Conservation (phyloP, 2,113 vertebrate genomes). For the Larimichthys crocea region DNA sequence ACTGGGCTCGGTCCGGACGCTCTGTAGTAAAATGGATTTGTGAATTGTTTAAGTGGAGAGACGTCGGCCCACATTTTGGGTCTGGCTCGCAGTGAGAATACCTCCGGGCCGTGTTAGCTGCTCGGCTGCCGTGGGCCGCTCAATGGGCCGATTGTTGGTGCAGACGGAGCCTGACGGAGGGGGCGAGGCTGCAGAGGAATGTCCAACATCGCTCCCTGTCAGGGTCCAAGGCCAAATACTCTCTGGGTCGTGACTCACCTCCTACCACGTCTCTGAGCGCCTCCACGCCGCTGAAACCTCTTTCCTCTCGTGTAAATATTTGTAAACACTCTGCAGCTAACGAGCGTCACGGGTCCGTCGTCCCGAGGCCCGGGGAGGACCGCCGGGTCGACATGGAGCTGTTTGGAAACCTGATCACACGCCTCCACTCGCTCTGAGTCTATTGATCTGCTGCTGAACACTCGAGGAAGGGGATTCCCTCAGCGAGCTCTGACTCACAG, state of each 20-base stretch:
- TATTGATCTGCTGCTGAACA: slow-evolving; percentile 39
- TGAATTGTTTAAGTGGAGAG: slow-evolving; percentile 68
- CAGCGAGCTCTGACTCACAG: slow-evolving; percentile 45
- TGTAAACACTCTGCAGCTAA: slow-evolving; percentile 38
- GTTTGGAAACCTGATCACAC: slow-evolving; percentile 59
- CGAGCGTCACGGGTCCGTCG: background rate
- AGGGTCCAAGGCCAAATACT: slow-evolving; percentile 72
- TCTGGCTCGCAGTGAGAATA: slow-evolving; percentile 62
- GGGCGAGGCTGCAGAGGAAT: slow-evolving; percentile 75
- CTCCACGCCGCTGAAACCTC: background rate
- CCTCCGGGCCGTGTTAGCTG: slow-evolving; percentile 61
- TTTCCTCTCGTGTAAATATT: slow-evolving; percentile 26
- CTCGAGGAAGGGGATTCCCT: slow-evolving; percentile 56
- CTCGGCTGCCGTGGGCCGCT: slow-evolving; percentile 58
- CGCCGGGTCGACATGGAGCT: slow-evolving; percentile 15
- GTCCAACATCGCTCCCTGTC: slow-evolving; percentile 69
- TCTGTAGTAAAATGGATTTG: slow-evolving; percentile 18
- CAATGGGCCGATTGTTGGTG: slow-evolving; percentile 76
- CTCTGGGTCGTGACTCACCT: slow-evolving; percentile 61
- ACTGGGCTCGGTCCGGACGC: no score
- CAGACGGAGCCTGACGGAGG: slow-evolving; percentile 42
- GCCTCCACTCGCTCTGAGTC: slow-evolving; percentile 7
- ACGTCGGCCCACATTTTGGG: slow-evolving; percentile 59
- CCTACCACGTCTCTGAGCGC: slow-evolving; percentile 31
- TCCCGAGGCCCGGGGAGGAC: slow-evolving; percentile 19